A percentile compares a stretch with the other conserved stretches of the same genome.
Evolutionary conservation across 2,888 invertebrate species (phyloP).

Genomic region (Idaea aversata): DNA sequence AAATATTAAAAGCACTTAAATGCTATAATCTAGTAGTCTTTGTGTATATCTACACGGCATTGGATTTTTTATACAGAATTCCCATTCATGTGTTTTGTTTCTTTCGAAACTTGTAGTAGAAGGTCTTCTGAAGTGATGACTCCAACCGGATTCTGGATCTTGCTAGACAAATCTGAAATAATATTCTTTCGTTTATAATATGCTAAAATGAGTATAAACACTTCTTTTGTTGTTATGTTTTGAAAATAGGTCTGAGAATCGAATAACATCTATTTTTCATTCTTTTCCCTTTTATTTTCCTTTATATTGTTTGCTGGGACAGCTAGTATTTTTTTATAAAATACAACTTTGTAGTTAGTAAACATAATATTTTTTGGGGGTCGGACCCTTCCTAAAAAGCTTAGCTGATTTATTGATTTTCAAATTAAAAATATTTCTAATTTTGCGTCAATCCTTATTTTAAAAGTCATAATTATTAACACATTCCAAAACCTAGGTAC

Average conservation of each 20-base stretch:
- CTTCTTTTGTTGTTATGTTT: too few species aligned
- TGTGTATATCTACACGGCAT: background rate
- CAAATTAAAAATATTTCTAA: background rate
- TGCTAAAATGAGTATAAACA: background rate
- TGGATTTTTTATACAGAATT: slow-evolving; percentile 32
- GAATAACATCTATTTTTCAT: too few species aligned
- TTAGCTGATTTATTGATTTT: background rate
- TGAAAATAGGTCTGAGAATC: too few species aligned
- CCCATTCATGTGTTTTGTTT: slow-evolving; percentile 49
- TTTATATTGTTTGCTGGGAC: too few species aligned
- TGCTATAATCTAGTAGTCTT: background rate
- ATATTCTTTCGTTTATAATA: background rate
- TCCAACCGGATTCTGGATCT: slow-evolving; percentile 82
- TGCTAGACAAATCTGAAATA: slow-evolving; percentile 45
- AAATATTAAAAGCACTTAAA: background rate
- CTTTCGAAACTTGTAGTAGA: slow-evolving; percentile 79
- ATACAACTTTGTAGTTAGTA: too few species aligned
- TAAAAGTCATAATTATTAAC: background rate
- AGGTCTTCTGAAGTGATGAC: slow-evolving; percentile 86
- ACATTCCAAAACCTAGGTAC: background rate
- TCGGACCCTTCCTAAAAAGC: too few species aligned
- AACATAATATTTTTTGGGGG: too few species aligned
- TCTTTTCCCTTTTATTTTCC: too few species aligned
- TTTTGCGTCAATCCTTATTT: background rate
- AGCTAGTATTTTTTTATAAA: too few species aligned